These are phyloP conservation scores for Bradypodion ventrale DNA, from an alignment of 2,797 vertebrate genomes.

Conservation along the genomic window DNA sequence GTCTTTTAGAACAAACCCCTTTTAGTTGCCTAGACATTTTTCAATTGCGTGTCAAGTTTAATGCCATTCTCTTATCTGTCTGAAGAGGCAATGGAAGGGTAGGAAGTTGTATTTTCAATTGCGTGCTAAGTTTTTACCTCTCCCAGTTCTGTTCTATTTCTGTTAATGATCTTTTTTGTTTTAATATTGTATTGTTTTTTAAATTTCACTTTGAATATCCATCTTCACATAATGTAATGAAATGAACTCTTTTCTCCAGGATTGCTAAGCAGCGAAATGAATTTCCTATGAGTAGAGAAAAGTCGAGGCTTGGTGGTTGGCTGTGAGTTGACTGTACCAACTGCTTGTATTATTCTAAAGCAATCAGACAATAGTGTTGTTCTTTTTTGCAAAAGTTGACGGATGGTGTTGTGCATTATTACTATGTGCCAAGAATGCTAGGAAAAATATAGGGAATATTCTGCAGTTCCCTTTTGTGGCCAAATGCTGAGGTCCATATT, in stretches of 20 bases:
- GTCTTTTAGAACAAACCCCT: neutral
- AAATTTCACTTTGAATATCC: neutral
- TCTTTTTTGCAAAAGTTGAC: too few relatives aligned
- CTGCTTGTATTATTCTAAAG: too few relatives aligned
- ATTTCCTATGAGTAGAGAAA: neutral
- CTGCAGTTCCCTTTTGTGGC: too few relatives aligned
- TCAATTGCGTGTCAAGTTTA: neutral
- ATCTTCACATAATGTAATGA: neutral
- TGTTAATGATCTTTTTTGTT: neutral
- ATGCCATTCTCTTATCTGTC: neutral
- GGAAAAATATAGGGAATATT: too few relatives aligned
- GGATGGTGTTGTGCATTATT: too few relatives aligned
- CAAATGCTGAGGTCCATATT: too few relatives aligned
- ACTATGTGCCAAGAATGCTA: too few relatives aligned
- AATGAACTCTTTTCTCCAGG: neutral
- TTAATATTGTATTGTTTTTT: neutral
- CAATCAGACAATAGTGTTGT: too few relatives aligned
- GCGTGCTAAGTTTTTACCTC: neutral
- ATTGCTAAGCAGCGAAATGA: neutral
- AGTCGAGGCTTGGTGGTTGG: neutral
- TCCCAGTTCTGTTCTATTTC: neutral
- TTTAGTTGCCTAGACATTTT: neutral
- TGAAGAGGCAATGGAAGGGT: neutral
- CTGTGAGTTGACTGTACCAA: neutral
- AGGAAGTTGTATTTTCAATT: too few relatives aligned